phyloP scores from a whole-genome alignment of 1,140 invertebrate species.

The Platyscapa corneri region DNA sequence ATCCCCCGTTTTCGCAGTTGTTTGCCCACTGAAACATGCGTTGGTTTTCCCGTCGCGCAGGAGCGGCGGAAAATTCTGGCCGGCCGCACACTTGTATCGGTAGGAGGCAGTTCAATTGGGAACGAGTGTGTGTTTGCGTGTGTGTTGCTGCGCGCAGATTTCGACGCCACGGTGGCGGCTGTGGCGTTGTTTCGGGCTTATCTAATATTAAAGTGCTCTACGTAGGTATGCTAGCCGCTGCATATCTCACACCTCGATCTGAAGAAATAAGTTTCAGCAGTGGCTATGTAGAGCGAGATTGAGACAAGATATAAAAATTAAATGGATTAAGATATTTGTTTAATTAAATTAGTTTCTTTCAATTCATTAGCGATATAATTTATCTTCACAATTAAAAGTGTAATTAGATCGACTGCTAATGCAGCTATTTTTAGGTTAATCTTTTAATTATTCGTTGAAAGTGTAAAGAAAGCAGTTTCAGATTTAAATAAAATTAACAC shows the following conservation, averaged over 20 bases:
- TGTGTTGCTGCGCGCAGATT: not conserved
- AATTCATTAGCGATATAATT: not conserved
- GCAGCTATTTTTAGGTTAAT: too few species aligned
- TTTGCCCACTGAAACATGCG: too few species aligned
- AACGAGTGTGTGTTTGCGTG: too few species aligned
- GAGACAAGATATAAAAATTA: too few species aligned
- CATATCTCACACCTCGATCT: slow-evolving; percentile 27
- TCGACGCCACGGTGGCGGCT: not conserved
- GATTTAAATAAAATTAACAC: not conserved
- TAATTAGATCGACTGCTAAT: not conserved
- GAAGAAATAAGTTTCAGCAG: slow-evolving; percentile 21
- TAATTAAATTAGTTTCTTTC: slow-evolving; percentile 31
- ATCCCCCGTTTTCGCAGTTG: not conserved
- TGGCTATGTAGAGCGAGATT: too few species aligned
- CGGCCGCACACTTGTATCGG: not conserved
- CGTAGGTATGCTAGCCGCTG: not conserved
- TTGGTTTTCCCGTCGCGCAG: not conserved
- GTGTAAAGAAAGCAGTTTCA: too few species aligned
- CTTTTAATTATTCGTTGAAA: not conserved
- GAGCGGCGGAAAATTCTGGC: too few species aligned
- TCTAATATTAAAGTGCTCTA: slow-evolving; percentile 26
- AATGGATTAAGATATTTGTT: not conserved
- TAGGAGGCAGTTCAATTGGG: not conserved
- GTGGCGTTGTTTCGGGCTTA: slow-evolving; percentile 26
- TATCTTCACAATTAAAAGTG: slow-evolving; percentile 15